Evolutionary conservation across 2,113 vertebrate genomes (phyloP).

Genomic region (Eublepharis macularius): DNA sequence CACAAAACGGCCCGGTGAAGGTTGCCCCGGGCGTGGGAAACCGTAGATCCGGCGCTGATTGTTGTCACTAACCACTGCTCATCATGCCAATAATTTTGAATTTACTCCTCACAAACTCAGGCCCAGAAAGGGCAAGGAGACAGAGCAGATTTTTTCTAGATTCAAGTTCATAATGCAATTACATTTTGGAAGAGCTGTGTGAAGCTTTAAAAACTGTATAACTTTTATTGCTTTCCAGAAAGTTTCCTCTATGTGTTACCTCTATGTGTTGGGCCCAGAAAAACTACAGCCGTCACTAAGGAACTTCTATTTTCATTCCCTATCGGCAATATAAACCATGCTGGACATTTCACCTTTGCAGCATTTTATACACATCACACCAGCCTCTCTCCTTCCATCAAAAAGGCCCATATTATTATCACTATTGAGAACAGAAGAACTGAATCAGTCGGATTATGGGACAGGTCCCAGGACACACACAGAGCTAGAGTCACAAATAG

Average conservation of each 20-base stretch:
- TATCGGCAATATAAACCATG: too few relatives aligned
- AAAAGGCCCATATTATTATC: neutral
- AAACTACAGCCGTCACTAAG: neutral
- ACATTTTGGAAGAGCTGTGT: neutral
- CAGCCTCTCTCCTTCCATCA: neutral
- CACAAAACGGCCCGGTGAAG: too few relatives aligned
- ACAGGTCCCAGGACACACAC: neutral
- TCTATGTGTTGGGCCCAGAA: neutral
- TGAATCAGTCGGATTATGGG: neutral
- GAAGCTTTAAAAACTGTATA: neutral
- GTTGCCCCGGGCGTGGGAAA: too few relatives aligned
- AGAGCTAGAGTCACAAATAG: slow-evolving; percentile 2
- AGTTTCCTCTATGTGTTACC: neutral
- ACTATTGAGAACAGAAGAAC: neutral
- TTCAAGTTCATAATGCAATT: neutral
- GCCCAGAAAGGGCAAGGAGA: neutral
- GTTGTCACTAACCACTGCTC: neutral
- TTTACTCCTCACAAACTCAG: neutral
- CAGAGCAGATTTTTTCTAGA: neutral
- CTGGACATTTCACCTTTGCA: neutral
- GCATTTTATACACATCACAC: neutral
- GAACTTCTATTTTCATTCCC: neutral
- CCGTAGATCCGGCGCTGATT: too few relatives aligned
- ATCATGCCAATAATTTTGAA: neutral
- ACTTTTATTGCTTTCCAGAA: neutral